Base-by-base conservation (phyloP, 2,888 invertebrate species). In the Dryomyza anilis region DNA sequence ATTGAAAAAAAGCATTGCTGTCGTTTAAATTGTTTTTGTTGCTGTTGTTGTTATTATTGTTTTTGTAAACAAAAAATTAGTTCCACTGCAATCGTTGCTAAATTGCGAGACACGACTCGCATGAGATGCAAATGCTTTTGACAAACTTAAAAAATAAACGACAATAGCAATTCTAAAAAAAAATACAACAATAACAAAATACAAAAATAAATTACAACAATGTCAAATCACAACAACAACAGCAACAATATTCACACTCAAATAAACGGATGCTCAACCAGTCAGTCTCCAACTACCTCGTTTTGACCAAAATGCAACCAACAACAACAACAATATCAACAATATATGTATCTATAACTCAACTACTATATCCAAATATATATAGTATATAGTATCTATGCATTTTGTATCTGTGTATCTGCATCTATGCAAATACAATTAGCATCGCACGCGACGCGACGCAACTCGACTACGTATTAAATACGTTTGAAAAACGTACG, bases 211-310 rank as follows among this genome's bases (percentile, higher is more conserved):
- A n/a, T n/a, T n/a, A n/a, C n/a, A 53, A 53, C 27, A 53, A 8
- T 6, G 21, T 21, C 23, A 19, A 46, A 48, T 23, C 6, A 48
- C 12, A 48, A 48, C 39, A 39, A 39, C 39, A 5, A 39, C 39
- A 39, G n/a, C 39, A 39, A 3, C n/a, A n/a, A 39, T 2, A 39
- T n/a, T 5, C 39, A 39, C 39, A 39, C 39, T 14, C 33, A 39
- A 12, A 39, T 2, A 2, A 3, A 39, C 39, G n/a, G 23, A 50
- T 2, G 19, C 46, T 4, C 46, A 46, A n/a, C 14, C 46, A 46
- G 10, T 10, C 4, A 46, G 16, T 16, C 12, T 10, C 21, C 12
- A 48, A 50, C 21, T 78, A 78, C 77, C 78, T 78, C 77, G 78
- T 73, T 65, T 68, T 61, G 6, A 55, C 65, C 58, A 69, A 66